Evolutionary conservation across 30 jellyfish, hydroid and myxozoan genomes (phyloP).

Genomic region (Sanderia malayensis): DNA sequence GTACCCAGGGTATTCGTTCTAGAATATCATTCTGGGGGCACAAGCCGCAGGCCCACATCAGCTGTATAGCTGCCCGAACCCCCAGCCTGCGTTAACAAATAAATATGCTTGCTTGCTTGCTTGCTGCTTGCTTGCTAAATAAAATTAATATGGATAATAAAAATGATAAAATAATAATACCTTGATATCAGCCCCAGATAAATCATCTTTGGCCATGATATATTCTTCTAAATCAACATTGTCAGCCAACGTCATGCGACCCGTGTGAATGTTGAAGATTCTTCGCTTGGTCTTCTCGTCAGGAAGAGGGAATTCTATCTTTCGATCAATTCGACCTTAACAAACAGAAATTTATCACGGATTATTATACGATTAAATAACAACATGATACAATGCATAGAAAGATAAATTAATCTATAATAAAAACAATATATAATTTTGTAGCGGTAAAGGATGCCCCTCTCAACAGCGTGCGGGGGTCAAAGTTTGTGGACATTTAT

Average conservation of each 20-base stretch:
- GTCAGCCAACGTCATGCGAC: conserved; percentile 91
- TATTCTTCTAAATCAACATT: conserved; percentile 92
- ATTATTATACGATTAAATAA: too few species aligned
- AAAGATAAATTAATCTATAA: too few species aligned
- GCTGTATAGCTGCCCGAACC: too few species aligned
- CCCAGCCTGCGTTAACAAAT: too few species aligned
- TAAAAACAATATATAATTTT: background rate
- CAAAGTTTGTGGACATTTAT: background rate
- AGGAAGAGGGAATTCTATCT: conserved; percentile 97
- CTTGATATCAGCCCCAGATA: conserved; percentile 98
- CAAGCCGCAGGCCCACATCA: too few species aligned
- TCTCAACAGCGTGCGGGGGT: background rate
- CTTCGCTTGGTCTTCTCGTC: conserved; percentile 96
- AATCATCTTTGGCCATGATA: conserved; percentile 89
- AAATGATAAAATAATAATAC: conserved; percentile 13
- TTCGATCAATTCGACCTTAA: conserved; percentile 98
- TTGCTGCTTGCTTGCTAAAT: background rate
- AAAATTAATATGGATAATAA: background rate
- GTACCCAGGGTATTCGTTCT: too few species aligned
- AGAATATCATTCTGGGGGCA: too few species aligned
- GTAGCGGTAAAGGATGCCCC: background rate
- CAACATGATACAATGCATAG: background rate
- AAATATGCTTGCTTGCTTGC: too few species aligned
- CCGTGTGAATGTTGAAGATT: conserved; percentile 89
- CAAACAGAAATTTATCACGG: background rate